Evolutionary conservation across 2,888 invertebrate species (phyloP), one percentile per base, ranked within the genome.

Genomic region (Priocnemis perturbator): DNA sequence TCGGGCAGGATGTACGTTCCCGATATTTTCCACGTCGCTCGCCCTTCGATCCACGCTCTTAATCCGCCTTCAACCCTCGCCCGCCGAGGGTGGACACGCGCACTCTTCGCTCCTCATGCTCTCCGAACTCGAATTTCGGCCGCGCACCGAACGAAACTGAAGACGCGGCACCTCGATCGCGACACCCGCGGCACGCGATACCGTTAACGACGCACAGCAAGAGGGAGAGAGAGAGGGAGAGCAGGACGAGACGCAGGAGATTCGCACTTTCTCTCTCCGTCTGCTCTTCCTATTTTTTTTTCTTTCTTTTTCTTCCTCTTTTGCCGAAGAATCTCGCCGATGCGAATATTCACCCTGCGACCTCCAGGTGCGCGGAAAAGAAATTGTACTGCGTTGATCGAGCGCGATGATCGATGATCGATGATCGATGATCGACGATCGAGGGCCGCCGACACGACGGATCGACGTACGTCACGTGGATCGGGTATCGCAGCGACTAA

Each of bases 401-500:
- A 9, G 11, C 11, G 7, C 14, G 37, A 11, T 3, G 37, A 37
- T 26, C 26, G 1, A 11, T 11, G 7, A 11, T 3, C 37, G 37
- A 9, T 37, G 37, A 37, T 37, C 37, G 37, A 37, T 37, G 37
- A 37, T 26, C 26, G 26, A 26, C 48, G 57, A 26, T n/a, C 57
- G 57, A 23, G 57, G 50, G 19, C 50, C 50, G 50, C 44, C 23
- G 44, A 57, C 37, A 37, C 57, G 57, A 7, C 57, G 57, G 57
- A 37, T n/a, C 23, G 23, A 37, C 17, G 5, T 5, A 37, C 17
- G 17, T 50, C 78, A 80, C 82, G 78, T 80, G 76, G 77, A 84
- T 80, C 81, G 85, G 75, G 83, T 86, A 84, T 83, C 81, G 81
- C 74, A 80, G 74, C 80, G 81, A 88, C 87, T 87, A 87, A 86